Evolutionary conservation across 2,797 vertebrate species (phyloP), one percentile per base, ranked within the genome.

Genomic region (Eulemur coronatus): DNA sequence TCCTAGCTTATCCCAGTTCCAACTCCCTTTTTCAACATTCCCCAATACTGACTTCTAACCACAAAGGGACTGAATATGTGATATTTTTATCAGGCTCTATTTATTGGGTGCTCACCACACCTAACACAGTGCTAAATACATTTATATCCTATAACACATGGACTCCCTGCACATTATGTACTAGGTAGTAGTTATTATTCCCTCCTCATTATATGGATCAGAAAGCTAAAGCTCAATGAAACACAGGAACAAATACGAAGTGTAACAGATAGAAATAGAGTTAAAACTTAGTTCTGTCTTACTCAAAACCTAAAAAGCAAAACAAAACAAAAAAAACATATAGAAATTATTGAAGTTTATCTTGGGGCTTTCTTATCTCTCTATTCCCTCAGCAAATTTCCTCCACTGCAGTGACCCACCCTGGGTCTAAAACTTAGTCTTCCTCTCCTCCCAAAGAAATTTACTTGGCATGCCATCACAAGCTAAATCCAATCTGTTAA

Each of bases 151-250:
- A 1, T 48, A 85, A 96, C 20, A 57, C 5, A 14, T 69, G 84
- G 50, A 63, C 17, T 78, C n/a, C 43, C n/a, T n/a, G 76, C 8
- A 72, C 50, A 76, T 35, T 84, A 22, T 73, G 30, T 78, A 24
- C 43, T 87, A 55, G 3, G 17, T 41, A 90, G 24, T 69, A 6
- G 20, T 67, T 89, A 61, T 55, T 65, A 85, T 50, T 7, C 6
- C 2, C 13, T 87, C 18, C 20, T 14, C 35, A 46, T 50, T 48
- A 50, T 89, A 82, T 59, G 5, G n/a, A 38, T 52, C 72, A 76
- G 38, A 84, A 96, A 97, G 81, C 4, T 70, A 41, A 96, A 80
- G 35, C 28, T 33, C 46, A 26, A 18, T 50, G 61, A 84, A 84
- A 67, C n/a, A 0, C 46, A 81, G 43, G 2, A 46, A n/a, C 9